These are phyloP conservation scores for Notarius quadriscutis DNA, from an alignment of 2,113 vertebrate genomes.

Conservation along the genomic window DNA sequence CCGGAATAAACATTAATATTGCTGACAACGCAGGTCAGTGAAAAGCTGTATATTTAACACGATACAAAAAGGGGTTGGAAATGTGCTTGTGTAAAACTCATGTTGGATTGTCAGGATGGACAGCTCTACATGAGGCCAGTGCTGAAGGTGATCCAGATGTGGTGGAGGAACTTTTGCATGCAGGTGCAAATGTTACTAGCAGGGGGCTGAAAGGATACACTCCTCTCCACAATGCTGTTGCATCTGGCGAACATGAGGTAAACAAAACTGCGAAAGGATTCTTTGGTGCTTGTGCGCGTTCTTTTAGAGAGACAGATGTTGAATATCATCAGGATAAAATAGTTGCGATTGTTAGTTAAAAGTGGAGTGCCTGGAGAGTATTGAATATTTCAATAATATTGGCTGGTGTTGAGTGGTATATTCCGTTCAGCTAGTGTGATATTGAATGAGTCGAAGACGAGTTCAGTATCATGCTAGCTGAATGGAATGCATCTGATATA, in stretches of 20 bases:
- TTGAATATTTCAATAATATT: not conserved
- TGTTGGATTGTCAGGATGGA: conserved; percentile 76
- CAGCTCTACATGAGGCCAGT: conserved; percentile 82
- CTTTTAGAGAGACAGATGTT: not conserved
- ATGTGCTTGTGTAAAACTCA: not conserved
- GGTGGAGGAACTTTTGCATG: conserved; percentile 76
- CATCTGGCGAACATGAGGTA: conserved; percentile 76
- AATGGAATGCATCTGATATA: no score
- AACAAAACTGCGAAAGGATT: not conserved
- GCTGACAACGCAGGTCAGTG: conserved; percentile 81
- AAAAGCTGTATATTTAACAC: not conserved
- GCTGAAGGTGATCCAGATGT: conserved; percentile 64
- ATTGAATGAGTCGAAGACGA: no score
- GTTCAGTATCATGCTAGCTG: no score
- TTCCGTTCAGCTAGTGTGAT: no score
- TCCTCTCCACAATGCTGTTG: conserved; percentile 80
- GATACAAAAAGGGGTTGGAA: not conserved
- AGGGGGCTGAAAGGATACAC: conserved; percentile 70
- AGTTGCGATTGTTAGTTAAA: not conserved
- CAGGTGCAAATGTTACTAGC: conserved; percentile 77
- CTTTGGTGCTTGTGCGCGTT: not conserved
- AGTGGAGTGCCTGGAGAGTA: not conserved
- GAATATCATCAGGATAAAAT: not conserved
- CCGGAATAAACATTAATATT: conserved; percentile 76
- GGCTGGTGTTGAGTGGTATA: no score